Conservation (phyloP, 2,113 vertebrate genomes). For the Columba janthina region DNA sequence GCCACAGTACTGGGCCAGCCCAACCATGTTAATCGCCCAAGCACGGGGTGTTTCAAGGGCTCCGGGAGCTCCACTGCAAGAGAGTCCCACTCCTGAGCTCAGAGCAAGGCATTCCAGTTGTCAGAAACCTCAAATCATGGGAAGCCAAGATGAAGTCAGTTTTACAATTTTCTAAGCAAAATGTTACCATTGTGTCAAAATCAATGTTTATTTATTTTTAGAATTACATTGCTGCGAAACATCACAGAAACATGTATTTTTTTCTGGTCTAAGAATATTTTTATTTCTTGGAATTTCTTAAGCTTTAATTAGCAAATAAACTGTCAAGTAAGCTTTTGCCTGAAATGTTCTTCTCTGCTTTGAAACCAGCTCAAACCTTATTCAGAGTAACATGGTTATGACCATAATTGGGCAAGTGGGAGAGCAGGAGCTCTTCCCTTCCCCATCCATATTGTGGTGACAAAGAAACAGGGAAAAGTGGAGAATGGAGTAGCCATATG, state of each 20-base stretch:
- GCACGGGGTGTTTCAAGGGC: not conserved
- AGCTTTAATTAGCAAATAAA: not conserved
- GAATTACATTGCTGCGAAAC: not conserved
- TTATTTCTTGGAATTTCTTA: not conserved
- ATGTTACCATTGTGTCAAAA: not conserved
- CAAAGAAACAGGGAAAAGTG: not conserved
- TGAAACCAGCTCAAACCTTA: not conserved
- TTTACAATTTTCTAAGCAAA: not conserved
- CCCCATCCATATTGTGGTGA: accelerated
- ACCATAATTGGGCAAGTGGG: not conserved
- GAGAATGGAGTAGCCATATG: not conserved
- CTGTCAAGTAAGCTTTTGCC: not conserved
- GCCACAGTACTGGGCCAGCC: not conserved
- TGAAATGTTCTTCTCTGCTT: not conserved
- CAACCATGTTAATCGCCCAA: not conserved
- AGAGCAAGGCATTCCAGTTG: not conserved
- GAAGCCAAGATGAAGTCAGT: not conserved
- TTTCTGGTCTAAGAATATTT: not conserved
- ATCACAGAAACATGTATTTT: not conserved
- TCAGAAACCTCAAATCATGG: not conserved
- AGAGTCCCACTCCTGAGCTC: not conserved
- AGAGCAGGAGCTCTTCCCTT: not conserved
- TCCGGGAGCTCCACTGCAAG: not conserved
- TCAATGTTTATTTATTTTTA: not conserved
- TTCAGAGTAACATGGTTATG: not conserved